A percentile compares a stretch with the other conserved stretches of the same genome.
These are phyloP conservation scores for Calyptommatus sinebrachiatus DNA, from an alignment of 2,113 vertebrate genomes.

Conservation along the genomic window DNA sequence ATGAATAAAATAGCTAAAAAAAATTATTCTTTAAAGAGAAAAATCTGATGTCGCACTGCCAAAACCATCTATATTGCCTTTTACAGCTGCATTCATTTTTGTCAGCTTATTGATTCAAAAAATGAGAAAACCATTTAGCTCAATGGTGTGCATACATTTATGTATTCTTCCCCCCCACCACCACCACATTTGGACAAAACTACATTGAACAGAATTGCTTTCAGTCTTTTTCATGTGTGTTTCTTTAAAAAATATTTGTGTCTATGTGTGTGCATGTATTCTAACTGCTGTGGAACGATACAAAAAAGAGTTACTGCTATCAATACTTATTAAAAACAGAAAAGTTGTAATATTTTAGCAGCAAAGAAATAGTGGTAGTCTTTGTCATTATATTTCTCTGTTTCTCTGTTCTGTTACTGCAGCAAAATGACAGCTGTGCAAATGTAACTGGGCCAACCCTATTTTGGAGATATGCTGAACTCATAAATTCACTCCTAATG, in stretches of 20 bases:
- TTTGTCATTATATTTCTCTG: slow-evolving; percentile 52
- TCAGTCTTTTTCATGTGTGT: not conserved
- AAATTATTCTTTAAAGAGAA: not conserved
- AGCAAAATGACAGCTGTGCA: slow-evolving; percentile 72
- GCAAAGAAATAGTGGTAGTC: slow-evolving; percentile 51
- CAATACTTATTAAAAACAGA: slow-evolving; percentile 4
- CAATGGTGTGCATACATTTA: slow-evolving; percentile 59
- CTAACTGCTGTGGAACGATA: not conserved
- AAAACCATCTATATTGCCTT: slow-evolving; percentile 57
- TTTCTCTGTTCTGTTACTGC: slow-evolving; percentile 46
- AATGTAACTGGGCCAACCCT: slow-evolving; percentile 62
- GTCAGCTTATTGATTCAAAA: slow-evolving; percentile 57
- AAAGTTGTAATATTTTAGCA: slow-evolving; percentile 12
- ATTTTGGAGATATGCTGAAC: slow-evolving; percentile 73
- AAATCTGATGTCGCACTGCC: slow-evolving; percentile 43
- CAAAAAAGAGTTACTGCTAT: not conserved
- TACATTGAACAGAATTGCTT: slow-evolving; percentile 23
- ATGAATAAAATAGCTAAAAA: not conserved
- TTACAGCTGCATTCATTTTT: slow-evolving; percentile 50
- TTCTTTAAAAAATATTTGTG: not conserved
- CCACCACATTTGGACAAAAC: slow-evolving; percentile 41
- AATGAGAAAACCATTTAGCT: slow-evolving; percentile 52
- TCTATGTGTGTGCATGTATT: not conserved
- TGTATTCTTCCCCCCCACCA: slow-evolving; percentile 38
- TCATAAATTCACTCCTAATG: slow-evolving; percentile 76